phyloP scores from a whole-genome alignment of 1,140 invertebrate genomes.

The Drosophila pseudoobscura region DNA sequence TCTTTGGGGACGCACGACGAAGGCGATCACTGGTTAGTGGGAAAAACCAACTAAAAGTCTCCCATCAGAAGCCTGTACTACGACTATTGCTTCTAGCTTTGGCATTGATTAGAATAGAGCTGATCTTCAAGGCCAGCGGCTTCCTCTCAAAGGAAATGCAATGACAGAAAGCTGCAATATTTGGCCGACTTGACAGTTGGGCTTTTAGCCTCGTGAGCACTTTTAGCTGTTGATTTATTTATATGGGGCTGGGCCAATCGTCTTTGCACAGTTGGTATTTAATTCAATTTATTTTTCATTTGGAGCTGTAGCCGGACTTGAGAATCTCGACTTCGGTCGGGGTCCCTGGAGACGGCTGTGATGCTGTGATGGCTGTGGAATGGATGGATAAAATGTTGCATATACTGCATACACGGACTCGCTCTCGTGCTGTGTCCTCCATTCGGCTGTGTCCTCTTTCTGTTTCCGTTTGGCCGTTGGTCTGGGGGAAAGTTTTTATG shows the following conservation, averaged over 20 bases:
- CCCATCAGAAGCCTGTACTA: too few relatives aligned
- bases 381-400: constrained; percentile 17
- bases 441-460: constrained; percentile 10
- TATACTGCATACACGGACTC: too few relatives aligned
- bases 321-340: constrained; percentile 25
- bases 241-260: constrained; percentile 33
- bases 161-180: constrained; percentile 6
- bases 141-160: too few relatives aligned
- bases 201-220: constrained; percentile 43
- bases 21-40: too few relatives aligned
- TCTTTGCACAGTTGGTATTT: constrained; percentile 64
- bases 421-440: not conserved
- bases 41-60: too few relatives aligned
- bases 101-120: too few relatives aligned
- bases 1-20: too few relatives aligned
- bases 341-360: constrained; percentile 2
- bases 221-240: constrained; percentile 62
- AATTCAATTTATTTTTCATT: constrained; percentile 80
- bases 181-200: too few relatives aligned
- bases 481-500: constrained; percentile 46
- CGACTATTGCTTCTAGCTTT: too few relatives aligned
- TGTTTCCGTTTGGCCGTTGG: not conserved
- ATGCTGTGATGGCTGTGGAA: constrained; percentile 3
- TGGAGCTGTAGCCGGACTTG: constrained; percentile 5
- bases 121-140: too few relatives aligned